phyloP scores from a whole-genome alignment of 2,888 invertebrate species.

The Belgica antarctica region DNA sequence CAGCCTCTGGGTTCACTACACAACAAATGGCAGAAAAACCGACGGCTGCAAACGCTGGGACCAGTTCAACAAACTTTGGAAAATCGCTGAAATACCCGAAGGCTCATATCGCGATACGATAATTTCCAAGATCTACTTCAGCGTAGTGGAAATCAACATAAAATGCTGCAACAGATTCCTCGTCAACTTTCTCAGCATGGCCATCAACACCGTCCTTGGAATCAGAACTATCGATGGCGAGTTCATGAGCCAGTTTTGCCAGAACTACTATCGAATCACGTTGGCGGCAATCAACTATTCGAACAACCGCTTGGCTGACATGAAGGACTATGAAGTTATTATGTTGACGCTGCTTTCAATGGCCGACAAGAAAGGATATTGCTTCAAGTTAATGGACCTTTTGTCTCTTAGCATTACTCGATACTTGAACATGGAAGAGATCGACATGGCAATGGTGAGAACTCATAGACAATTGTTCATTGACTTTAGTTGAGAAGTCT shows the following conservation, averaged over 20 bases:
- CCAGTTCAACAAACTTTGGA: neutral
- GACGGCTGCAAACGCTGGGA: neutral
- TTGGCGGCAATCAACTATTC: neutral
- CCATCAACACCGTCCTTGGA: neutral
- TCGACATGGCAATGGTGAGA: constrained; percentile 25
- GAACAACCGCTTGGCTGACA: neutral
- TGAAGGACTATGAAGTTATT: neutral
- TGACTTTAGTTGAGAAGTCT: neutral
- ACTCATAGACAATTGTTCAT: no score
- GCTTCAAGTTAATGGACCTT: neutral
- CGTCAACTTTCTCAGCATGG: neutral
- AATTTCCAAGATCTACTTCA: neutral
- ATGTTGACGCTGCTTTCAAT: neutral
- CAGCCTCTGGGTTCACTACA: constrained; percentile 5
- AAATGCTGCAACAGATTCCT: neutral
- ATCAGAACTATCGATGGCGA: neutral
- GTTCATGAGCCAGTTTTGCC: neutral
- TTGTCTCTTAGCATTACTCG: neutral
- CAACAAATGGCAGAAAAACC: neutral
- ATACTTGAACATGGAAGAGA: constrained; percentile 17
- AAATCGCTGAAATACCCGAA: neutral
- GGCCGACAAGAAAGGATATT: neutral
- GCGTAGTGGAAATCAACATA: neutral
- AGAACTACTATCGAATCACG: neutral
- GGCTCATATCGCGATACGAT: neutral